phyloP scores from a whole-genome alignment of 2,113 vertebrate genomes.

The Cyprinodon variegatus region DNA sequence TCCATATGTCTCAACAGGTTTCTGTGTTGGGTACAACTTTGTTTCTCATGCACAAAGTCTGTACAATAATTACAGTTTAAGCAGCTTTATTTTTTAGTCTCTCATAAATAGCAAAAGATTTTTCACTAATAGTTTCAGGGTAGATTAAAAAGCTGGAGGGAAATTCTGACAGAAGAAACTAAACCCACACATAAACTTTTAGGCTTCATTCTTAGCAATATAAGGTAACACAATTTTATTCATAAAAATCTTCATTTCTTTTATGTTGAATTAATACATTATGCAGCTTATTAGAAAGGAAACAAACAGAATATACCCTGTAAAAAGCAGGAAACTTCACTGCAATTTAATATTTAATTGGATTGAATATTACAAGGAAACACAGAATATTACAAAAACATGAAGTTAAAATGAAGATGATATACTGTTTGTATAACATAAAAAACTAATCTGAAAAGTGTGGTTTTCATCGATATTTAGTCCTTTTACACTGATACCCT shows the following conservation, averaged over 20 bases:
- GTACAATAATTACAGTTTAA: constrained; percentile 33
- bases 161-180: neutral
- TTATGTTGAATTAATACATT: no score
- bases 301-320: neutral
- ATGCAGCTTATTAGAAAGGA: neutral
- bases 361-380: neutral
- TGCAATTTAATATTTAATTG: neutral
- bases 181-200: neutral
- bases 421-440: neutral
- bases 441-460: neutral
- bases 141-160: neutral
- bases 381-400: neutral
- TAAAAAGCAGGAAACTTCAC: neutral
- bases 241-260: neutral
- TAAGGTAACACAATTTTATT: no score
- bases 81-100: constrained; percentile 1
- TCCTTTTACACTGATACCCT: no score
- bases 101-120: neutral
- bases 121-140: neutral
- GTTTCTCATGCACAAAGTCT: constrained; percentile 52
- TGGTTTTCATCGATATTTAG: no score
- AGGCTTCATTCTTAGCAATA: no score
- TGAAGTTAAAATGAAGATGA: neutral
- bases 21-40: constrained; percentile 34
- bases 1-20: constrained; percentile 29